These are phyloP conservation scores for Meteorus colon DNA, from an alignment of 2,888 invertebrate species.

Conservation along the genomic window DNA sequence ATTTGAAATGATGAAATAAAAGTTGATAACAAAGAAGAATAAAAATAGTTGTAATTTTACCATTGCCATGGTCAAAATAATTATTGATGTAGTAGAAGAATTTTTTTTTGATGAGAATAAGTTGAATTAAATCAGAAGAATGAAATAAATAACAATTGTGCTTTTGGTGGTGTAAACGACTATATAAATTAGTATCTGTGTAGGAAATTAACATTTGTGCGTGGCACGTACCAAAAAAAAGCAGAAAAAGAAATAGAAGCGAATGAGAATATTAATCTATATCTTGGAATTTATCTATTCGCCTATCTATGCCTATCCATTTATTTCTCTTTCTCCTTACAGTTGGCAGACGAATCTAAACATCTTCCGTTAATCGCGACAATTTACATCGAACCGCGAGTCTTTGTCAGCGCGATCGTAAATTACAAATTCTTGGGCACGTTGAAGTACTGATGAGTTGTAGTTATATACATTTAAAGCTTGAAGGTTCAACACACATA, in stretches of 20 bases:
- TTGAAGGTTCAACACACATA: too few species aligned
- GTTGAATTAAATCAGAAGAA: constrained; percentile 5
- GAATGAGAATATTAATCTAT: background rate
- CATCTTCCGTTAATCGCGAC: constrained; percentile 52
- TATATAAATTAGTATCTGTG: background rate
- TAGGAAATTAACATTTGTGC: constrained; percentile 12
- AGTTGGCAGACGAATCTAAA: constrained; percentile 40
- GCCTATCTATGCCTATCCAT: background rate
- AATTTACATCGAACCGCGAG: constrained; percentile 52
- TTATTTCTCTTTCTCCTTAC: background rate
- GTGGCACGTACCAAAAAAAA: background rate
- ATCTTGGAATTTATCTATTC: background rate
- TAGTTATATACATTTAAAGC: too few species aligned
- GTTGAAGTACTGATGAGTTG: constrained; percentile 25
- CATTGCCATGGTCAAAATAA: too few species aligned
- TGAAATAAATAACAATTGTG: constrained; percentile 4
- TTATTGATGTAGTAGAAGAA: too few species aligned
- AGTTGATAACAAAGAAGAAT: too few species aligned
- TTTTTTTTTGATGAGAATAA: background rate
- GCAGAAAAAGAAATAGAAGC: background rate
- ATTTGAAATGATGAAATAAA: too few species aligned
- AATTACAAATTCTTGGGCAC: constrained; percentile 51
- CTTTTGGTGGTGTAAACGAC: background rate
- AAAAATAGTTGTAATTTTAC: too few species aligned
- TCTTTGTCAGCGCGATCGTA: constrained; percentile 51